phyloP scores from a whole-genome alignment of 2,888 invertebrate genomes.

The Neoascia interrupta region DNA sequence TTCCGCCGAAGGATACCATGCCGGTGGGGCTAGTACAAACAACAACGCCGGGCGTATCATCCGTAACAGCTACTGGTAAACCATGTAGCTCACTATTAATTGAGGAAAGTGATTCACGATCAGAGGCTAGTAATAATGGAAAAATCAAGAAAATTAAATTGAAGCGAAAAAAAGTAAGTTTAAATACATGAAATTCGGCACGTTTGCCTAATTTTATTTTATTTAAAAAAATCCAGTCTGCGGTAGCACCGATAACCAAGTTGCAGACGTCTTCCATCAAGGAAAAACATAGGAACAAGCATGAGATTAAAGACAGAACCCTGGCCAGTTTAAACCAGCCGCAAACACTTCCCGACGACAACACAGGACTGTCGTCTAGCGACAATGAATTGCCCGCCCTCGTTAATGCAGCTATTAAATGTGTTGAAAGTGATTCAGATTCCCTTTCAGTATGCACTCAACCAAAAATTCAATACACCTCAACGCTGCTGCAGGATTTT shows the following conservation, averaged over 20 bases:
- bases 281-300: not conserved
- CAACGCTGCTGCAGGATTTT: slow-evolving; percentile 89
- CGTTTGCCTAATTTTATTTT: no score
- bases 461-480: slow-evolving; percentile 84
- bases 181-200: slow-evolving; percentile 31
- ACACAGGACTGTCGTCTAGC: slow-evolving; percentile 81
- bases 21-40: slow-evolving; percentile 17
- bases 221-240: not conserved
- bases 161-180: slow-evolving; percentile 76
- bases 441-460: slow-evolving; percentile 81
- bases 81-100: slow-evolving; percentile 63
- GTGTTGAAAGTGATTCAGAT: slow-evolving; percentile 88
- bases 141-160: slow-evolving; percentile 76
- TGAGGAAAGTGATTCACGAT: slow-evolving; percentile 69
- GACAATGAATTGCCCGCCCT: slow-evolving; percentile 88
- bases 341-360: slow-evolving; percentile 70
- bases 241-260: not conserved
- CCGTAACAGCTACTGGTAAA: not conserved
- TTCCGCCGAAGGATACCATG: slow-evolving; percentile 15
- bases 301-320: slow-evolving; percentile 20
- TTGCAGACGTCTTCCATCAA: not conserved
- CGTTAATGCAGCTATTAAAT: slow-evolving; percentile 88
- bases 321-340: slow-evolving; percentile 34
- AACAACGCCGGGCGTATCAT: slow-evolving; percentile 25
- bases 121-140: slow-evolving; percentile 59